phyloP scores from a whole-genome alignment of 2,797 vertebrate species.

The Eupleurogrammus muticus region DNA sequence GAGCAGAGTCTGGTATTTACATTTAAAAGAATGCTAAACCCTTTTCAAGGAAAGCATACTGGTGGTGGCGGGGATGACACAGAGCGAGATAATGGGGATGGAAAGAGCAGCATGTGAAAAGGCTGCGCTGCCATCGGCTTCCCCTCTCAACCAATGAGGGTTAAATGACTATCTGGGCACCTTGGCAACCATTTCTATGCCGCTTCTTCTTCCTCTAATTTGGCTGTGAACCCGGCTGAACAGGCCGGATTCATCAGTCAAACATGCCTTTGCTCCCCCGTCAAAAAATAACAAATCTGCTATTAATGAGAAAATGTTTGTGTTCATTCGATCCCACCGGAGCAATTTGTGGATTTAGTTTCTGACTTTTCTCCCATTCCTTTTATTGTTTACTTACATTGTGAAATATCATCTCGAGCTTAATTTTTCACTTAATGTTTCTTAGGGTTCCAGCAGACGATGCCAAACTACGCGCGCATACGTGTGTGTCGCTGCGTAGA shows the following conservation, averaged over 20 bases:
- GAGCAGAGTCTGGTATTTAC: conserved; percentile 74
- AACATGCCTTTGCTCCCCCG: conserved; percentile 23
- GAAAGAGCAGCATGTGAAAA: conserved; percentile 76
- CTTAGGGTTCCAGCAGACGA: conserved; percentile 69
- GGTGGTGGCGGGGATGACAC: conserved; percentile 64
- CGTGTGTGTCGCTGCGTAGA: not conserved
- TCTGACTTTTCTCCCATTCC: not conserved
- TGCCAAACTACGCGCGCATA: conserved; percentile 58
- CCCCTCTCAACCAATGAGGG: conserved; percentile 74
- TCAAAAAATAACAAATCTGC: conserved; percentile 26
- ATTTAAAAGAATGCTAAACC: conserved; percentile 67
- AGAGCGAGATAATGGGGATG: conserved; percentile 70
- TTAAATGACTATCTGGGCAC: conserved; percentile 79
- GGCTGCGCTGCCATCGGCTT: conserved; percentile 67
- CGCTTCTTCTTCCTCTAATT: conserved; percentile 58
- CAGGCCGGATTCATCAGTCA: conserved; percentile 40
- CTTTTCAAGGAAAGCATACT: conserved; percentile 63
- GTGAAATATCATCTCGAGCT: not conserved
- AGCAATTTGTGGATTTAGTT: not conserved
- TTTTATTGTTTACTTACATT: conserved; percentile 16
- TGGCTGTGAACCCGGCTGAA: conserved; percentile 50
- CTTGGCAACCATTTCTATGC: conserved; percentile 78
- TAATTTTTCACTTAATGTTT: conserved; percentile 18
- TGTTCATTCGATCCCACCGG: not conserved
- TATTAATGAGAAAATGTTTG: conserved; percentile 2